Evolutionary conservation across 2,113 vertebrate species (phyloP).

Genomic region (Lophura nycthemera): DNA sequence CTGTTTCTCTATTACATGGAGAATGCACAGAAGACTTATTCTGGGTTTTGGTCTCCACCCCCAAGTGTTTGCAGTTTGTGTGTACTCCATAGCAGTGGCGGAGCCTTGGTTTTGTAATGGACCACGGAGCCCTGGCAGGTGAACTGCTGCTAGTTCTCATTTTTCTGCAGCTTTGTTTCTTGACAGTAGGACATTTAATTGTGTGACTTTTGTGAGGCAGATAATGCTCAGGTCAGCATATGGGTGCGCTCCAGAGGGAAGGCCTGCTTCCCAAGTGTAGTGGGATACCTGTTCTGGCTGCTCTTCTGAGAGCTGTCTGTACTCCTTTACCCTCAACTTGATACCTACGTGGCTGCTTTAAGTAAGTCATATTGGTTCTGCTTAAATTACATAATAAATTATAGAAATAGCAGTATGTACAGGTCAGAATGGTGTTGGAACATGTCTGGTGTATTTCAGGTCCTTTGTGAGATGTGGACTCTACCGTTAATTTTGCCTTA

Average conservation of each 20-base stretch:
- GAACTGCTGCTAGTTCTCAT: not conserved
- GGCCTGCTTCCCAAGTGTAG: not conserved
- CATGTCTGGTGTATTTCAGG: not conserved
- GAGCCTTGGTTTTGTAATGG: not conserved
- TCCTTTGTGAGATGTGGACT: not conserved
- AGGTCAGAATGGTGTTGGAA: not conserved
- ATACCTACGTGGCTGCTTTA: not conserved
- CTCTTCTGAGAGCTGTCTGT: not conserved
- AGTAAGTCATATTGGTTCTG: not conserved
- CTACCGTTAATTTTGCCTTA: not conserved
- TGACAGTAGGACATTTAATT: not conserved
- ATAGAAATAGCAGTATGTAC: not conserved
- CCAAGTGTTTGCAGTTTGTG: not conserved
- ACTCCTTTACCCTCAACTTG: not conserved
- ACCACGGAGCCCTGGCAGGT: not conserved
- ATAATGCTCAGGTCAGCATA: not conserved
- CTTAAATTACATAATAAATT: not conserved
- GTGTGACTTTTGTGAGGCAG: not conserved
- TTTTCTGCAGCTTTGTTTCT: not conserved
- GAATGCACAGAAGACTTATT: not conserved
- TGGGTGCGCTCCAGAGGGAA: not conserved
- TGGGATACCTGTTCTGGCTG: not conserved
- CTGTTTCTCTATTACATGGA: not conserved
- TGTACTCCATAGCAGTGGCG: fast-evolving
- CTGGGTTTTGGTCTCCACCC: not conserved